phyloP scores from a whole-genome alignment of 2,797 vertebrate species.

The Esox lucius region DNA sequence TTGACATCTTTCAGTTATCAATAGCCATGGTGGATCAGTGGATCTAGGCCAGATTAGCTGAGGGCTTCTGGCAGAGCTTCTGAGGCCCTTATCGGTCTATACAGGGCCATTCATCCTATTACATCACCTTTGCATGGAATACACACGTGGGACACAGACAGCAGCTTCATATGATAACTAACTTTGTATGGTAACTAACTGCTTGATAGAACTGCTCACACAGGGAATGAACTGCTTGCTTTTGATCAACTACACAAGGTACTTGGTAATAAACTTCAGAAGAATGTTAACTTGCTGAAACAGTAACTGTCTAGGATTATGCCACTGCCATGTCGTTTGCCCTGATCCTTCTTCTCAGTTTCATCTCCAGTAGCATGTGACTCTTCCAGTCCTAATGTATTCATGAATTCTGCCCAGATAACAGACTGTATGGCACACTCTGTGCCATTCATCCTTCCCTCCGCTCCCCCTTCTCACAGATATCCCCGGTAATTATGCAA shows the following conservation, averaged over 20 bases:
- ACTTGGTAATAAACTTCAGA: neutral
- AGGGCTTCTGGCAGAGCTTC: slow-evolving; percentile 17
- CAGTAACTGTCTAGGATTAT: neutral
- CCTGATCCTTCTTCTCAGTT: neutral
- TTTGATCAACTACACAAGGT: neutral
- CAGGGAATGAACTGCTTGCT: neutral
- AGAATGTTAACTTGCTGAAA: neutral
- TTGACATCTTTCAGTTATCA: neutral
- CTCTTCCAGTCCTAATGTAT: slow-evolving; percentile 29
- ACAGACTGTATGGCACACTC: slow-evolving; percentile 22
- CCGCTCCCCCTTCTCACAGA: neutral
- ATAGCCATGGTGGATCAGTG: neutral
- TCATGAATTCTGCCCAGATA: slow-evolving; percentile 40
- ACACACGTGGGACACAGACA: neutral
- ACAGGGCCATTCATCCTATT: neutral
- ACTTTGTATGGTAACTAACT: neutral
- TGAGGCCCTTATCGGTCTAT: slow-evolving; percentile 1
- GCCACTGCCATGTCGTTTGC: neutral
- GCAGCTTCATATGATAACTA: slow-evolving; percentile 8
- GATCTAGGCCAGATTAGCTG: neutral
- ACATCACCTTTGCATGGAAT: slow-evolving; percentile 2
- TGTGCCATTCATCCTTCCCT: neutral
- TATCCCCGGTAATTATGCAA: neutral
- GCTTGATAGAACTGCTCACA: neutral
- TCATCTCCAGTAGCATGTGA: slow-evolving; percentile 29